Evolutionary conservation across 1,140 invertebrate genomes (phyloP).

Genomic region (Eupeodes corollae): DNA sequence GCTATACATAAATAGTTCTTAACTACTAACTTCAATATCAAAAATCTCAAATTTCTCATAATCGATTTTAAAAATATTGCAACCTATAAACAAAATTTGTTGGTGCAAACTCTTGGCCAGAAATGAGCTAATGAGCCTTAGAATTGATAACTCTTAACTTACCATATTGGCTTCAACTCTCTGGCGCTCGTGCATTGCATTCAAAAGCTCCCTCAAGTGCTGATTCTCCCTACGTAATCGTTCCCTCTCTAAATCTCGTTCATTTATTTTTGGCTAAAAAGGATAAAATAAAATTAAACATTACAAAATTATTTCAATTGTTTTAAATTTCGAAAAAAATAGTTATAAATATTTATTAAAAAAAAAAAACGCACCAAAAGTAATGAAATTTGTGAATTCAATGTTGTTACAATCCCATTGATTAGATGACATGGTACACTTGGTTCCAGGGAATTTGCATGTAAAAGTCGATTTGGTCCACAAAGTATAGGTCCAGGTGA

Average conservation of each 20-base stretch:
- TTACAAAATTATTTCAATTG: no score
- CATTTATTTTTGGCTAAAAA: conserved; percentile 55
- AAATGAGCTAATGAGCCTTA: neutral
- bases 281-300: conserved; percentile 5
- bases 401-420: conserved; percentile 40
- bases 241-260: conserved; percentile 63
- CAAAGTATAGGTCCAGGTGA: conserved; percentile 9
- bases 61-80: no score
- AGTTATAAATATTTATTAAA: no score
- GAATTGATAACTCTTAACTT: neutral
- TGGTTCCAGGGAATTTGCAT: conserved; percentile 36
- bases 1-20: no score
- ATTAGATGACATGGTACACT: conserved; percentile 42
- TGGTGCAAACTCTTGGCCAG: neutral
- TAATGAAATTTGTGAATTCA: conserved; percentile 46
- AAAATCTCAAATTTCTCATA: no score
- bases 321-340: no score
- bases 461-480: conserved; percentile 31
- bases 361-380: conserved; percentile 41
- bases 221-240: conserved; percentile 58
- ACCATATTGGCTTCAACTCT: conserved; percentile 35
- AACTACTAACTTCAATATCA: no score
- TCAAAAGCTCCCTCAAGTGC: conserved; percentile 57
- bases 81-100: no score
- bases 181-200: conserved; percentile 46